A percentile compares a stretch with the other conserved stretches of the same genome.
These are phyloP conservation scores for Chroicocephalus ridibundus DNA, from an alignment of 2,113 vertebrate genomes.

Conservation along the genomic window DNA sequence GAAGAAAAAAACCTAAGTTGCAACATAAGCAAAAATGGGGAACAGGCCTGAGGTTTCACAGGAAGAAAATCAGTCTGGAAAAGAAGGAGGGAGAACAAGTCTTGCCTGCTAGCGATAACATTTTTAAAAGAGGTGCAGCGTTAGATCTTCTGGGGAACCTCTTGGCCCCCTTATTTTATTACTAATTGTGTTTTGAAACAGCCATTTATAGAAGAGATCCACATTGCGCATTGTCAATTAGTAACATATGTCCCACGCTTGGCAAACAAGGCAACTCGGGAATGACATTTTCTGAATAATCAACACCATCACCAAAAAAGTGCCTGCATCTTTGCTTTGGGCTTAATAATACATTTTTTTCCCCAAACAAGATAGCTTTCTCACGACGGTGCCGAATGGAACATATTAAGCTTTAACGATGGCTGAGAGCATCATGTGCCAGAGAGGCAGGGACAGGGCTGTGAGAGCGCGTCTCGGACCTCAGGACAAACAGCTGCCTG, in stretches of 20 bases:
- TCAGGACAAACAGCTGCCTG: neutral
- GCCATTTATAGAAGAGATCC: constrained; percentile 49
- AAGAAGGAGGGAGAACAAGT: neutral
- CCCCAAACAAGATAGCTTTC: constrained; percentile 24
- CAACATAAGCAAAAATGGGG: neutral
- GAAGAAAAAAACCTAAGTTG: neutral
- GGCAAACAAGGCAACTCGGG: neutral
- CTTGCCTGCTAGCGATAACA: constrained; percentile 8
- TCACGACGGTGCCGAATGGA: constrained; percentile 26
- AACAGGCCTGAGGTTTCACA: neutral
- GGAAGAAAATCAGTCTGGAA: neutral
- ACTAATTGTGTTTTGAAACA: constrained; percentile 59
- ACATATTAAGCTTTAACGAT: constrained; percentile 19
- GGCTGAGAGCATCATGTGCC: neutral
- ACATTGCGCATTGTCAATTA: constrained; percentile 46
- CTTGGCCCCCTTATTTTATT: constrained; percentile 50
- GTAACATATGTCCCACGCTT: constrained; percentile 66
- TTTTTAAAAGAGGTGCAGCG: neutral
- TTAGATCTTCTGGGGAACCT: constrained; percentile 45
- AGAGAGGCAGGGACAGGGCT: neutral
- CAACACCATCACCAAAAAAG: constrained; percentile 42
- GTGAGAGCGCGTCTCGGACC: neutral
- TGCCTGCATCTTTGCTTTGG: constrained; percentile 26
- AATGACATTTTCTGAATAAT: constrained; percentile 62
- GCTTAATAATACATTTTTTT: neutral